Base-by-base conservation (phyloP, 2,113 vertebrate species). In the Ammospiza caudacuta region DNA sequence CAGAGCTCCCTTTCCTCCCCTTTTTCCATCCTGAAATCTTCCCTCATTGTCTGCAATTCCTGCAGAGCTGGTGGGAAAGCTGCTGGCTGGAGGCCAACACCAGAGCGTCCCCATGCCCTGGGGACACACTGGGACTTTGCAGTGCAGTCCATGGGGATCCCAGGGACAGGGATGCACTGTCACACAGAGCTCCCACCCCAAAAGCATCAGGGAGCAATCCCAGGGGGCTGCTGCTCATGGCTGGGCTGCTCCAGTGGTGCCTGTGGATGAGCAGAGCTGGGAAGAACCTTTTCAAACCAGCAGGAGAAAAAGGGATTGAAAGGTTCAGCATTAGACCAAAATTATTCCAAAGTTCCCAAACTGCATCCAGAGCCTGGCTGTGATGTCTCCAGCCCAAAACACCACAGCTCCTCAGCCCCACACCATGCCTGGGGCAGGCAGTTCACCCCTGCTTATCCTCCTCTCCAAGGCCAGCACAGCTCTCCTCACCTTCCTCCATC, bases 71-170 rank as follows among this genome's bases (percentile, higher is more conserved):
- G 58, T 33, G 76, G 83, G 33, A 59, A 59, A 61, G 44, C 49
- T 9, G 33, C 63, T 21, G 63, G 41, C 63, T 39, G 57, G 37
- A 70, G n/a, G 43, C 39, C 29, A 3, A 12, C 10, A 21, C 17
- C 2, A 5, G 63, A 20, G 5, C 1, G 0, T 78, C 18, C 31
- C 41, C 1, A 0, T 0, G 1, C 29, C 16, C 29, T 24, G 13
- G 43, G 22, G 15, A 41, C 75, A 62, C 1, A 0, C 23, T 1
- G 1, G 49, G 15, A 35, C 28, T 67, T 11, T 27, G 51, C 12
- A 17, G 2, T 1, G 12, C 25, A 17, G 19, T 7, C 33, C 43
- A 0, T 0, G 1, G 43, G 55, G 27, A 35, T 8, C 22, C 49
- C 52, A 43, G 66, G 0, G 29, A 39, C 29, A 18, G 1, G 3